Base-by-base conservation (phyloP, 2,797 vertebrate genomes). In the Helarctos malayanus region DNA sequence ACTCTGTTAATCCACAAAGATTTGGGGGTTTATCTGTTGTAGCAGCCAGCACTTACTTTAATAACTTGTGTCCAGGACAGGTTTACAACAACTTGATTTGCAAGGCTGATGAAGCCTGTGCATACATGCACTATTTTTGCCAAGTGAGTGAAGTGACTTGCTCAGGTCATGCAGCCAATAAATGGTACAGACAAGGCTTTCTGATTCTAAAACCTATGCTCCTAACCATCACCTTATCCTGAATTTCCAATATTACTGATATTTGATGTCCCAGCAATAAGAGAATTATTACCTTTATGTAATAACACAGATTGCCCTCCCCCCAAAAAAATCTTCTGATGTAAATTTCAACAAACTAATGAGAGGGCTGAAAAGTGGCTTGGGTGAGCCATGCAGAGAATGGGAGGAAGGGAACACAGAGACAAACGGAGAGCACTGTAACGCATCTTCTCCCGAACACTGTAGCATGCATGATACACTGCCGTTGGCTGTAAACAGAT, bases 311-410 rank as follows among this genome's bases (percentile, higher is more conserved):
- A 69, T 35, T 19, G 32, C 32, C 32, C 16, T 35, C 4, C n/a
- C 65, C 35, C 32, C 19, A 71, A 59, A 89, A 35, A 0, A 9
- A 41, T n/a, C 19, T 29, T 59, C 68, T 47, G 13, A 41, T 84
- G 16, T 35, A 61, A 86, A 95, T 88, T 88, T 93, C 32, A 79
- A n/a, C 54, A 89, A 80, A 71, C 27, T 65, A 75, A 49, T 13
- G 14, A 78, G 4, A 35, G 56, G 12, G 4, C 15, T 78, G 14
- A 78, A 11, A 93, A 23, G 4, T 14, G 25, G 7, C 7, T 63
- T 54, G 29, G 2, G 27, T 69, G 45, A 92, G 23, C 73, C 10
- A 3, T 7, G 7, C 4, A 84, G 61, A 49, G 38, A 14, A 89
- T 13, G 21, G 29, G 47, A 63, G 27, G 32, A 68, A 32, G 47